Conservation (phyloP, 2,797 vertebrate genomes). For the Heteromormyrus szaboi region DNA sequence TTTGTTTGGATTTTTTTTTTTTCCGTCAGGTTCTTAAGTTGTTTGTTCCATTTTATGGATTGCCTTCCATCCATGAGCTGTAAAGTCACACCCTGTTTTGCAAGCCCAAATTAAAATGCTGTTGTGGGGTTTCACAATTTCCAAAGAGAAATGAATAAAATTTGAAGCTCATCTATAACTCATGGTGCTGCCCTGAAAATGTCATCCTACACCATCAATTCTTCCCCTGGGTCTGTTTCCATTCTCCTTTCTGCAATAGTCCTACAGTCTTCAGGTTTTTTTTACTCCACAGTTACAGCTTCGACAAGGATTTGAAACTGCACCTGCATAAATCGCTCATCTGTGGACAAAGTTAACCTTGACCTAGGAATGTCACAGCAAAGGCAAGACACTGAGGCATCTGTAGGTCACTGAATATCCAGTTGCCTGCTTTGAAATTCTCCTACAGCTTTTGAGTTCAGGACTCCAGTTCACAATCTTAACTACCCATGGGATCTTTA, state of each 20-base stretch:
- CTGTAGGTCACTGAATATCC: background rate
- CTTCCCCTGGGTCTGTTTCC: slow-evolving; percentile 51
- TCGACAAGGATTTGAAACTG: slow-evolving; percentile 34
- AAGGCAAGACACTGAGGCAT: background rate
- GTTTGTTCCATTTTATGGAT: background rate
- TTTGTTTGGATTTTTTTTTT: background rate
- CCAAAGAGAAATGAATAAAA: slow-evolving; percentile 52
- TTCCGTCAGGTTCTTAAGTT: background rate
- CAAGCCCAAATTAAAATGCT: slow-evolving; percentile 19
- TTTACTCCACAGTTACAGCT: slow-evolving; percentile 44
- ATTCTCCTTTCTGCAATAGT: slow-evolving; percentile 23
- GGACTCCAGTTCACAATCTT: background rate
- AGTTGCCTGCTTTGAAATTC: background rate
- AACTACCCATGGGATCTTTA: background rate
- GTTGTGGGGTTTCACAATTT: slow-evolving; percentile 39
- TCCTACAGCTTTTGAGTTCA: background rate
- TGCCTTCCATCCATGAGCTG: slow-evolving; percentile 25
- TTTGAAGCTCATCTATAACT: slow-evolving; percentile 66
- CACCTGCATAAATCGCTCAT: background rate
- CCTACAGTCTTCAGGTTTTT: background rate
- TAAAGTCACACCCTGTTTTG: slow-evolving; percentile 21
- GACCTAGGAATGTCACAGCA: background rate
- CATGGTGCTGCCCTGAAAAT: slow-evolving; percentile 65
- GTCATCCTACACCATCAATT: slow-evolving; percentile 51
- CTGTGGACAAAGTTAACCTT: background rate